Base-by-base conservation (phyloP, 2,888 invertebrate species). In the Nemapogon koenigi region DNA sequence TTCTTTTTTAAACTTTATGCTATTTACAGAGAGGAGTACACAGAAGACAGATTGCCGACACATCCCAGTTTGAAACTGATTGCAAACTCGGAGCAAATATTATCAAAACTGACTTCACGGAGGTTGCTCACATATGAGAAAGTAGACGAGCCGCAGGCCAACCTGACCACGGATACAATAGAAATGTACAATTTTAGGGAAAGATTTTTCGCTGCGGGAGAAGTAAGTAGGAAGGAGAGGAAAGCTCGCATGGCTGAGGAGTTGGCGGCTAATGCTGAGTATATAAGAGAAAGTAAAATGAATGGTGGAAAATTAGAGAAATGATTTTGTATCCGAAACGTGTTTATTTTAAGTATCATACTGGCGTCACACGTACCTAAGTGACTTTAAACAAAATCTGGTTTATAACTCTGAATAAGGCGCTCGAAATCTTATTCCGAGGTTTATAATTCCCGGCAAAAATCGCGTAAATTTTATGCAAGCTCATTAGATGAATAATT, bases 101-200 rank as follows among this genome's bases (percentile, higher is more conserved):
- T 99, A 35, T 92, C 89, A 10, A 86, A 85, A 49, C 83, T 88
- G 49, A 89, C 94, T 0, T 87, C 93, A 8, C 81, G 97, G 16
- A 71, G 95, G 32, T 79, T 97, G 28, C 83, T 97, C 16, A 94
- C 95, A 0, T 94, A 91, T 67, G 86, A 89, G 63, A 97, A 96
- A 75, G 59, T 82, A 1, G 59, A 68, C 15, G 85, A 88, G 42
- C 78, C 53, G 1, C 46, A 47, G 17, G 46, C 55, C 3, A 25
- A 49, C 32, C 44, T 49, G 46, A 49, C 83, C 0, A 53, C 59
- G 11, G 70, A 61, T 4, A 50, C 51, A 22, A 46, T 46, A 1
- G 58, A 49, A 0, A 46, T 44, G 39, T 64, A 53, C 48, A 80
- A 57, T 45, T 71, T 54, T 47, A 71, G 53, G 69, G 83, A 85